A percentile compares a stretch with the other conserved stretches of the same genome.
Conservation (phyloP, 23 tunicate genomes). For the Diplosoma virens region DNA sequence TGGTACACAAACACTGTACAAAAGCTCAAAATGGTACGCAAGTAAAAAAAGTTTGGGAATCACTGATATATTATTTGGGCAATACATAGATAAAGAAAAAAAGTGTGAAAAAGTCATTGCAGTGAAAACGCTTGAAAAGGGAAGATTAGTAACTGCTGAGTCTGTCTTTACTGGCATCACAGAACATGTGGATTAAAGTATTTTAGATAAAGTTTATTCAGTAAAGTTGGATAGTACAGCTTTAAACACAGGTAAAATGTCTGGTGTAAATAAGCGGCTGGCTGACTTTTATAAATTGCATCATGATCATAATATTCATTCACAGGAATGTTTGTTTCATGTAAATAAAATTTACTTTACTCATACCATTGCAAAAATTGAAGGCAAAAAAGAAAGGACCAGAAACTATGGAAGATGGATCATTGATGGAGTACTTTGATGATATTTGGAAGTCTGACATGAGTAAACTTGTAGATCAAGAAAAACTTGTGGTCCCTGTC, state of each 20-base stretch:
- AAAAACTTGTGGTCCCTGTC: slow-evolving; percentile 6
- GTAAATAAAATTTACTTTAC: slow-evolving; percentile 4
- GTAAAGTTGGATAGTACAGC: slow-evolving; percentile 1
- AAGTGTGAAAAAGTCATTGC: slow-evolving; percentile 17
- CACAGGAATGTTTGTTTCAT: slow-evolving; percentile 4
- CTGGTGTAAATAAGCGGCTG: slow-evolving; percentile 6
- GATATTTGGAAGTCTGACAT: neutral
- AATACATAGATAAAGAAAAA: neutral
- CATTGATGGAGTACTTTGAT: too few relatives aligned
- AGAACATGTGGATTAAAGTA: neutral
- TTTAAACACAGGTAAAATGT: slow-evolving; percentile 9
- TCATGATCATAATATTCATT: neutral
- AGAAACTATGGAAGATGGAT: slow-evolving; percentile 5
- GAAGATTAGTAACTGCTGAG: neutral
- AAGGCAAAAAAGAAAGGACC: too few relatives aligned
- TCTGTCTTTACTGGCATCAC: neutral
- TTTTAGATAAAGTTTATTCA: slow-evolving; percentile 1
- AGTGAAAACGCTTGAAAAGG: slow-evolving; percentile 4
- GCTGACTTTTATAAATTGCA: neutral
- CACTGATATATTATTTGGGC: neutral
- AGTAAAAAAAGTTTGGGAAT: too few relatives aligned
- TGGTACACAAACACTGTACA: too few relatives aligned
- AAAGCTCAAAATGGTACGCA: too few relatives aligned
- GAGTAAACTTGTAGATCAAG: neutral
- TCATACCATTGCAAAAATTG: slow-evolving; percentile 4